These are phyloP conservation scores for Pipa parva DNA, from an alignment of 2,113 vertebrate species.

Conservation along the genomic window DNA sequence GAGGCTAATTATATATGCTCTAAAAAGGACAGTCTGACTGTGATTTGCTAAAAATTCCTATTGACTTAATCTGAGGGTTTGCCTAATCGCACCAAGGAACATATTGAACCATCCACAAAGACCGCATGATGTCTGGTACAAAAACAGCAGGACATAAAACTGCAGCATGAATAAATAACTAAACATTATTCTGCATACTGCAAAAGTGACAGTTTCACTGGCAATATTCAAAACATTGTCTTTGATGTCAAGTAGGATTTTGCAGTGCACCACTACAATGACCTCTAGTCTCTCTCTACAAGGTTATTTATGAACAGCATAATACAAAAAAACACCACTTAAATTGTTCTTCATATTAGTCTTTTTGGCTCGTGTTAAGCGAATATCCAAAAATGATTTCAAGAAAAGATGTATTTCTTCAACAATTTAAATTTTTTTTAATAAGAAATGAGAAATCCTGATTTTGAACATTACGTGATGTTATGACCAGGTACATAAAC, in stretches of 20 bases:
- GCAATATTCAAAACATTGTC: neutral
- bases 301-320: neutral
- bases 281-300: neutral
- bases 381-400: no score
- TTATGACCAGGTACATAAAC: no score
- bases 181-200: neutral
- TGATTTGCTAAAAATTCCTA: neutral
- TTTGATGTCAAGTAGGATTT: neutral
- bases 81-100: constrained; percentile 1
- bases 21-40: neutral
- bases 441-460: no score
- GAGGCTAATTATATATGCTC: constrained; percentile 1
- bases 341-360: no score
- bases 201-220: neutral
- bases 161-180: neutral
- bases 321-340: no score
- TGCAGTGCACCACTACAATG: neutral
- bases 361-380: no score
- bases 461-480: no score
- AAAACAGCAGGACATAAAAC: constrained; percentile 1
- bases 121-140: neutral
- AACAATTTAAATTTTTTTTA: no score
- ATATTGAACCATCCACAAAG: constrained; percentile 5
- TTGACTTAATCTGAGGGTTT: neutral
- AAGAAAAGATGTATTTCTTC: no score